A percentile compares a stretch with the other conserved stretches of the same genome.
Evolutionary conservation across 2,113 vertebrate species (phyloP).

Genomic region (Aegithalos caudatus): DNA sequence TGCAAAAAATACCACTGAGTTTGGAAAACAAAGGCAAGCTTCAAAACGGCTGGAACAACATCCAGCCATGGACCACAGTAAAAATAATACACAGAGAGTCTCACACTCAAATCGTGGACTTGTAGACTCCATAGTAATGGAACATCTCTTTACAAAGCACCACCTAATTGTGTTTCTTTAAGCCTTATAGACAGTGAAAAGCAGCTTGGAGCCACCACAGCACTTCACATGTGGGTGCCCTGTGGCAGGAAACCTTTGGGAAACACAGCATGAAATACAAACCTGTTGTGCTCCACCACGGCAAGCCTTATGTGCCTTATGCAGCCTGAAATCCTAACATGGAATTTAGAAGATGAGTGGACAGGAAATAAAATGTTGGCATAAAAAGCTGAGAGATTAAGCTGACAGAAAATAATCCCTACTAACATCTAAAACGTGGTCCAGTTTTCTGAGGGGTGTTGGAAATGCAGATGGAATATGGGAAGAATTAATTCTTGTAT

Average conservation of each 20-base stretch:
- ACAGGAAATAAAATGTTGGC: neutral
- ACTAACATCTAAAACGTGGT: neutral
- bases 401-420: neutral
- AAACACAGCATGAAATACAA: neutral
- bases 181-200: neutral
- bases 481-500: neutral
- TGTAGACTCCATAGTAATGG: neutral
- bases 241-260: neutral
- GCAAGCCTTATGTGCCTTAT: rapidly evolving
- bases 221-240: neutral
- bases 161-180: neutral
- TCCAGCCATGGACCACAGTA: neutral
- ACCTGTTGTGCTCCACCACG: neutral
- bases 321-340: neutral
- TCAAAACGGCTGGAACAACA: neutral
- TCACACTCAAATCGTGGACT: neutral
- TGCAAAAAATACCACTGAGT: neutral
- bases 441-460: neutral
- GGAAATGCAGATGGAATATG: neutral
- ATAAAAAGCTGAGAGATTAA: neutral
- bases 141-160: neutral
- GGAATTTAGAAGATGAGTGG: neutral
- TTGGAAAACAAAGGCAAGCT: neutral
- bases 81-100: neutral
- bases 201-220: neutral